Percentiles rank a stretch among this genome's conserved stretches.
These are phyloP conservation scores for Acanthopagrus latus DNA, from an alignment of 2,797 vertebrate genomes.

Conservation along the genomic window DNA sequence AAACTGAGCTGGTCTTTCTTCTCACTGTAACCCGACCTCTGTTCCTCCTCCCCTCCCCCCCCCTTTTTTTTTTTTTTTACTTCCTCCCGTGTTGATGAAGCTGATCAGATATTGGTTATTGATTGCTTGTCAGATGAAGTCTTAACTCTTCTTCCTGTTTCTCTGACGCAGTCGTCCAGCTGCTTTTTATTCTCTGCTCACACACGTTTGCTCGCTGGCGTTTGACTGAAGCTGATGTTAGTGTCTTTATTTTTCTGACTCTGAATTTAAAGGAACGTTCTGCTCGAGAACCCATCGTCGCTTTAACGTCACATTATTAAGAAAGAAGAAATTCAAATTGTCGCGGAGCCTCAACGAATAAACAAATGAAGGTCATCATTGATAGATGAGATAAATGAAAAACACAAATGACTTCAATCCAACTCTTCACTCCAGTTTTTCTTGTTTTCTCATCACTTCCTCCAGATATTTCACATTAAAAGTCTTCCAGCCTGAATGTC, in stretches of 20 bases:
- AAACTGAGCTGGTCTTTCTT: slow-evolving; percentile 41
- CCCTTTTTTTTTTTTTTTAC: slow-evolving; percentile 21
- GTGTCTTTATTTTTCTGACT: background rate
- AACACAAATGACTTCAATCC: too few relatives aligned
- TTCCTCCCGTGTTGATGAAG: slow-evolving; percentile 27
- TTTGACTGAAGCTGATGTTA: background rate
- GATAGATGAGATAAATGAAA: too few relatives aligned
- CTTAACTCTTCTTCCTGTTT: slow-evolving; percentile 3
- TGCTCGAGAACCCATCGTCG: too few relatives aligned
- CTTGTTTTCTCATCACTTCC: background rate
- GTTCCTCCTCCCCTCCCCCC: background rate
- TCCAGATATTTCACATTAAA: background rate
- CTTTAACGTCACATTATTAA: too few relatives aligned
- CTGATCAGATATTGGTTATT: slow-evolving; percentile 47
- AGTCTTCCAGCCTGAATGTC: background rate
- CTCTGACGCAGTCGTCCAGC: slow-evolving; percentile 8
- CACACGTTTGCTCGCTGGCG: background rate
- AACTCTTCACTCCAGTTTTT: too few relatives aligned
- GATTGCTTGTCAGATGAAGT: slow-evolving; percentile 36
- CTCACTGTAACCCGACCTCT: slow-evolving; percentile 10
- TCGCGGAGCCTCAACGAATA: too few relatives aligned
- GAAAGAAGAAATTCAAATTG: too few relatives aligned
- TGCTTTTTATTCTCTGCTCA: background rate
- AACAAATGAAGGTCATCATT: too few relatives aligned
- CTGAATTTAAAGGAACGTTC: slow-evolving; percentile 7